Percentiles rank a stretch among this genome's conserved stretches.
phyloP scores from a whole-genome alignment of 1,140 invertebrate genomes.

The Drosophila suzukii region DNA sequence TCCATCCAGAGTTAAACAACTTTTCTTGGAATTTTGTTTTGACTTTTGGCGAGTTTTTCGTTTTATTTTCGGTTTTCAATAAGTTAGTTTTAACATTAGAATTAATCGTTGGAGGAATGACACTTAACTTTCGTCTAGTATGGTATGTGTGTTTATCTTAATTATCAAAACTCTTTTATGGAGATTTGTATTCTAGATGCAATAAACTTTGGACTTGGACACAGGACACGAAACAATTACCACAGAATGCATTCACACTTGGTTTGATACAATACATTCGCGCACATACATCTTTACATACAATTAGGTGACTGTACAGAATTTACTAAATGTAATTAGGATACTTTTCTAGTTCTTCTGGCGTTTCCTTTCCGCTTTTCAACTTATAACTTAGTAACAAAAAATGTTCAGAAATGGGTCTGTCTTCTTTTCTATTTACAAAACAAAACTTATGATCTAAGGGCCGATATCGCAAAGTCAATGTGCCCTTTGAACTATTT shows the following conservation, averaged over 20 bases:
- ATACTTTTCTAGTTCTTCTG: conserved; percentile 37
- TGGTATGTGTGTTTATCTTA: conserved; percentile 11
- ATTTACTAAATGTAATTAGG: conserved; percentile 49
- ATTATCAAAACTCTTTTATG: conserved; percentile 18
- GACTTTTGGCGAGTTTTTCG: conserved; percentile 53
- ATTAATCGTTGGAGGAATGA: conserved; percentile 50
- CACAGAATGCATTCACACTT: conserved; percentile 51
- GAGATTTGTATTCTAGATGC: conserved; percentile 28
- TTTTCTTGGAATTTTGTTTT: conserved; percentile 36
- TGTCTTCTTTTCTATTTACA: conserved; percentile 49
- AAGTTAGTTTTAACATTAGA: conserved; percentile 77
- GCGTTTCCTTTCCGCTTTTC: neutral
- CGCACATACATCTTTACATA: conserved; percentile 32
- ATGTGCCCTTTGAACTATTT: conserved; percentile 25
- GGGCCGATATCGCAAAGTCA: conserved; percentile 5
- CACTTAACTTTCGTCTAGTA: conserved; percentile 40
- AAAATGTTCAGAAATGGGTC: conserved; percentile 28
- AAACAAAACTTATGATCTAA: conserved; percentile 57
- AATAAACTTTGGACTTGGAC: conserved; percentile 53
- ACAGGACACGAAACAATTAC: conserved; percentile 64
- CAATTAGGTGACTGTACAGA: conserved; percentile 66
- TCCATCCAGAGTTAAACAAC: conserved; percentile 6
- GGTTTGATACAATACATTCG: conserved; percentile 4
- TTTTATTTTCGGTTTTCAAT: conserved; percentile 59
- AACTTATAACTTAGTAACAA: conserved; percentile 65